Evolutionary conservation across 2,113 vertebrate genomes (phyloP), one percentile per base, ranked within the genome.

Genomic region (Coryphaenoides rupestris): DNA sequence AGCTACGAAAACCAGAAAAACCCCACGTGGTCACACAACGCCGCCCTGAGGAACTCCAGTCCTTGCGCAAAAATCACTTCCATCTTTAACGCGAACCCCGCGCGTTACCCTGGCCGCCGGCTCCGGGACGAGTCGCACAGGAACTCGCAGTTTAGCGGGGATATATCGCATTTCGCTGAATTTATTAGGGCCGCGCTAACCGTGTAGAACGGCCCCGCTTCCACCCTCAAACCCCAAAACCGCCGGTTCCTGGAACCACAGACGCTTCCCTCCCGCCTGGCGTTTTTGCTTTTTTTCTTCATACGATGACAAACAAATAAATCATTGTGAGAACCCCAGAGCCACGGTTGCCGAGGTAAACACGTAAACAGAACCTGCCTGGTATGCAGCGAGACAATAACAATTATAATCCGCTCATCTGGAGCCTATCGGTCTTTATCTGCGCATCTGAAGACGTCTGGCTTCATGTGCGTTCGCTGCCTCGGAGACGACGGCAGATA

Each of bases 401-500:
- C 55, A 72, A 79, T 60, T 78, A 79, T 72, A 78, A 64, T 57
- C 60, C 24, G 76, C 65, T 84, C 79, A 81, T 87, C 78, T 88
- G 78, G 77, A 79, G 73, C 75, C 76, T 84, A 74, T 88, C 78
- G 76, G 76, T 45, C 73, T 86, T 82, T 84, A 87, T 82, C 78
- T 69, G 73, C 60, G 62, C 73, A 82, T 84, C 81, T 69, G 33
- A 50, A 73, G 21, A 21, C 33, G 52, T 76, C 66, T 68, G 65
- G 68, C 66, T 72, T 26, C 60, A 53, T 66, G 55, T 12, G n/a
- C n/a, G 28, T 33, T 33, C 3, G 3, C 74, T 33, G 75, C 52
- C 62, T 59, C 47, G 63, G 60, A 12, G 55, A 77, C 57, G 79
- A 82, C 70, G 66, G 66, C 19, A 75, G 80, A 84, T 84, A 78